Evolutionary conservation across 2,113 vertebrate genomes (phyloP), one percentile per base, ranked within the genome.

Genomic region (Heterotilapia buettikoferi): DNA sequence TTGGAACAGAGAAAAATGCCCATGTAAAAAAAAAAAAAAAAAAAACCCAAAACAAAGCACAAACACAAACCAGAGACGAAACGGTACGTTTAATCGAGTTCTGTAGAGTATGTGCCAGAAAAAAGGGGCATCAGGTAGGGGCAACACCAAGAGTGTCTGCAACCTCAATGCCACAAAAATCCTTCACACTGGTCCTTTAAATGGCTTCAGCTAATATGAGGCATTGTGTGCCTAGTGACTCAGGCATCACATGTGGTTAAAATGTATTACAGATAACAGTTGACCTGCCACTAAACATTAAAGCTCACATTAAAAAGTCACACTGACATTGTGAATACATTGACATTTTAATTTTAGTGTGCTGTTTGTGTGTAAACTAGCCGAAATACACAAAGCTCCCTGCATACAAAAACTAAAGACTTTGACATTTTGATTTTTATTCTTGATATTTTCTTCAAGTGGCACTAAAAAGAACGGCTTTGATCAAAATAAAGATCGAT

Each of bases 301-400:
- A 78, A 82, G 76, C 63, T 63, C 52, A 40, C 52, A 82, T 52
- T 52, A 63, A 82, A 81, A 73, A 36, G 31, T 31, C 82, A 45
- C 14, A 38, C 40, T 11, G 40, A n/a, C 66, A 80, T 54, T 33
- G 50, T 73, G 52, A 86, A 91, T 80, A 85, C 36, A 47, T 24
- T 85, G 83, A 86, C 76, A 89, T 90, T 91, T 86, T 26, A 45
- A 82, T 83, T 80, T 79, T 12, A 78, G 18, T n/a, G 16, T 33
- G 18, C 26, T 13, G 45, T 76, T 68, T 78, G 57, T 76, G 38
- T 73, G 84, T 83, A n/a, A 52, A 52, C 10, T 50, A 45, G 57
- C 78, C 50, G 18, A 80, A 83, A 91, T 45, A 66, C 85, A 83
- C 31, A 79, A 59, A 66, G 83, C 57, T 33, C 6, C 12, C 2